Evolutionary conservation across 2,888 invertebrate genomes (phyloP).

Genomic region (Sesia bembeciformis): DNA sequence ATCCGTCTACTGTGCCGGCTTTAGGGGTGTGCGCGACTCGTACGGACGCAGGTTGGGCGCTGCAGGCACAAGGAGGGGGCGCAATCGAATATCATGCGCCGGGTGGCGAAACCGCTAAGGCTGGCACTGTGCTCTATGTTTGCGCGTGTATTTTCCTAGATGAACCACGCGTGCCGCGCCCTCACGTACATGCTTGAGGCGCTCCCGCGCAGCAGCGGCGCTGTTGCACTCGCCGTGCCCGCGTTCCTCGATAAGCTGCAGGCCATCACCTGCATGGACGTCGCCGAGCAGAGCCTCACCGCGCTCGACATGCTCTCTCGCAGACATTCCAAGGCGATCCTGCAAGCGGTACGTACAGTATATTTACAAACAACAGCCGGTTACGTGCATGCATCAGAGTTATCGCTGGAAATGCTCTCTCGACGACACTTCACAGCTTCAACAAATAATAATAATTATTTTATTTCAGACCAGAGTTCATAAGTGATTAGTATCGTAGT

Average conservation of each 20-base stretch:
- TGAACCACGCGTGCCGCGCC: constrained; percentile 99
- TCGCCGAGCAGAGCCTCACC: constrained; percentile 98
- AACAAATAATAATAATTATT: background rate
- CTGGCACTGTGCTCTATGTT: too few species aligned
- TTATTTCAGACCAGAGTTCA: too few species aligned
- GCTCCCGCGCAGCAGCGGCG: constrained; percentile 94
- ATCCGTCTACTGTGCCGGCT: too few species aligned
- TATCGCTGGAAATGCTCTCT: too few species aligned
- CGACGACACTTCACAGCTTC: too few species aligned
- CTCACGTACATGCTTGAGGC: constrained; percentile 99
- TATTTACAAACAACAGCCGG: background rate
- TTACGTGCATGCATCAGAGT: too few species aligned
- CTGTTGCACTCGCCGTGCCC: constrained; percentile 97
- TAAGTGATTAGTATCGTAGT: too few species aligned
- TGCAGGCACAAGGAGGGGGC: too few species aligned
- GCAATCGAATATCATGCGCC: too few species aligned
- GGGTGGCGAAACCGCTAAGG: too few species aligned
- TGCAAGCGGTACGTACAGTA: constrained; percentile 83
- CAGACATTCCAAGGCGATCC: constrained; percentile 95
- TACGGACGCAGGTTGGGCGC: too few species aligned
- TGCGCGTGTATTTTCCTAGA: constrained; percentile 58
- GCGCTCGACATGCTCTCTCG: constrained; percentile 97
- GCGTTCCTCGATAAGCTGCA: constrained; percentile 97
- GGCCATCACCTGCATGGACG: constrained; percentile 99
- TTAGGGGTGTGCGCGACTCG: too few species aligned